Percentiles rank a stretch among this genome's conserved stretches.
Conservation (phyloP, 1,140 invertebrate genomes). For the Ostrea edulis region DNA sequence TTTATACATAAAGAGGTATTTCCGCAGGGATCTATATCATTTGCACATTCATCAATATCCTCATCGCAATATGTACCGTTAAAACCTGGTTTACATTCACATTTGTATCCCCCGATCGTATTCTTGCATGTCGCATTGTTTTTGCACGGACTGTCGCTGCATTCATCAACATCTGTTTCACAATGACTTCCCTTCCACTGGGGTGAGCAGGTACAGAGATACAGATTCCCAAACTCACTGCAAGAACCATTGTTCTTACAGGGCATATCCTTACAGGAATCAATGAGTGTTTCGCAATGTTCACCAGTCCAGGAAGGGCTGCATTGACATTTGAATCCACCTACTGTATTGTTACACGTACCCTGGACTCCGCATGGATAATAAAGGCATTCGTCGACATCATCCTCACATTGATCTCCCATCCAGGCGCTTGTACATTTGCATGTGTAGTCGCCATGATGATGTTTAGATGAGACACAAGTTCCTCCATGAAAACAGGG, state of each 20-base stretch:
- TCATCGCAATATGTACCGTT: not conserved
- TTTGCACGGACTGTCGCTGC: not conserved
- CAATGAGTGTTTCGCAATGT: constrained; percentile 1
- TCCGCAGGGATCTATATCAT: not conserved
- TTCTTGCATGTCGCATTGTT: too few species aligned
- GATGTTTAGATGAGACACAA: too few species aligned
- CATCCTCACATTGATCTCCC: too few species aligned
- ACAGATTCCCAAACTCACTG: constrained; percentile 31
- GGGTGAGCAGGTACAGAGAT: not conserved
- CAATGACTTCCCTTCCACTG: not conserved
- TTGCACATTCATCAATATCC: not conserved
- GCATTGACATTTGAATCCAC: not conserved
- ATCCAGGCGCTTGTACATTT: too few species aligned
- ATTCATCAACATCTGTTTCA: not conserved
- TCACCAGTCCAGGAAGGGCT: not conserved
- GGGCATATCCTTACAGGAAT: constrained; percentile 39
- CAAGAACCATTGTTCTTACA: constrained; percentile 48
- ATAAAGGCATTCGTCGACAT: not conserved
- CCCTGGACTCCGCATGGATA: not conserved
- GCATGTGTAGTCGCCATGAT: too few species aligned
- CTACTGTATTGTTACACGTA: not conserved
- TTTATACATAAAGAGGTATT: not conserved
- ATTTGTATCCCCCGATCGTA: too few species aligned
- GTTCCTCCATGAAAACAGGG: too few species aligned
- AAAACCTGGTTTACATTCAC: too few species aligned